These are phyloP conservation scores for Chrysemys picta DNA, from an alignment of 2,113 vertebrate species.

Conservation along the genomic window DNA sequence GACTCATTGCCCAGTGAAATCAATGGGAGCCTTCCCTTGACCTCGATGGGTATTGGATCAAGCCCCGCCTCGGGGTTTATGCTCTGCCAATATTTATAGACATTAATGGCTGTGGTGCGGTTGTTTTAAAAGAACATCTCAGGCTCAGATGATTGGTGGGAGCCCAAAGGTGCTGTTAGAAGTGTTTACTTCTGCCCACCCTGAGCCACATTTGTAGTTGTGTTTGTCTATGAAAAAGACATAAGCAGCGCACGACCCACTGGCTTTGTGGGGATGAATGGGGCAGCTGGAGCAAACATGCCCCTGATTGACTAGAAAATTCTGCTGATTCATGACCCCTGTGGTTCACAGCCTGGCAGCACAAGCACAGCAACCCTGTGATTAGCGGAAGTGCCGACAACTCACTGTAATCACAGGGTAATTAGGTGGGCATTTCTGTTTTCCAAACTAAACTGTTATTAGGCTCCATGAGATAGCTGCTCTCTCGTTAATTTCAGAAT, in stretches of 20 bases:
- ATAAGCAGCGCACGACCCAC: background rate
- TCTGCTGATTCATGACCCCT: background rate
- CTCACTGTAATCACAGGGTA: background rate
- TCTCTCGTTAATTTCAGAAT: background rate
- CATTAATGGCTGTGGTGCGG: background rate
- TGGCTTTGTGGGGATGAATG: background rate
- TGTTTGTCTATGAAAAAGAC: background rate
- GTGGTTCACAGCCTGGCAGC: background rate
- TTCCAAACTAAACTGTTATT: background rate
- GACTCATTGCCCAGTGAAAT: background rate
- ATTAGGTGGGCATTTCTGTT: background rate
- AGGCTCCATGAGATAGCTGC: background rate
- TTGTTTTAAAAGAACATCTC: background rate
- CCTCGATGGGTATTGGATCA: background rate
- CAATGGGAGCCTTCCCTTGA: background rate
- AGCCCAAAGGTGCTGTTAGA: background rate
- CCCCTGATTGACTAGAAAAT: background rate
- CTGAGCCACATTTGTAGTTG: background rate
- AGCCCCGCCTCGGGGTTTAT: background rate
- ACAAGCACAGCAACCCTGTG: background rate
- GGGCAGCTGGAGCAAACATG: background rate
- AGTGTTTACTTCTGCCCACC: accelerated
- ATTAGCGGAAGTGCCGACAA: background rate
- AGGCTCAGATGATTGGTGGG: accelerated
- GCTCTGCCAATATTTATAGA: accelerated